phyloP scores from a whole-genome alignment of 2,797 vertebrate species.

The Rhincodon typus region DNA sequence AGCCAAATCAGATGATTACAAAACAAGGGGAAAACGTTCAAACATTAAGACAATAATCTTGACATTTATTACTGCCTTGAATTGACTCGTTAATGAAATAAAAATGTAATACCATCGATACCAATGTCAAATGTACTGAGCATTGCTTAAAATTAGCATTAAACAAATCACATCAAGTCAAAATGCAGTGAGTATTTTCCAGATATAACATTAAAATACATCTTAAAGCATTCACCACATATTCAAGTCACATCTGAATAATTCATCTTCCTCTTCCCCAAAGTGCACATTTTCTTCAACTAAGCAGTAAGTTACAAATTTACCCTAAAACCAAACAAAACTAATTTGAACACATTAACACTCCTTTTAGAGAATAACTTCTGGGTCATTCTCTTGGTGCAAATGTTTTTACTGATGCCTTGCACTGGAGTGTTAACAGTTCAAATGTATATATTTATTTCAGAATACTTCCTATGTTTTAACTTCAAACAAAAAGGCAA shows the following conservation, averaged over 20 bases:
- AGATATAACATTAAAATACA: not conserved
- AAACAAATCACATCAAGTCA: not conserved
- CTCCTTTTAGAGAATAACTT: not conserved
- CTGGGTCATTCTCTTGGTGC: not conserved
- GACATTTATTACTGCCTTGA: not conserved
- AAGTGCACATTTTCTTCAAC: not conserved
- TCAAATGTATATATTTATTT: no score
- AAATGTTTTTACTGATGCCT: not conserved
- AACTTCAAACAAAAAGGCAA: no score
- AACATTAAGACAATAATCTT: not conserved
- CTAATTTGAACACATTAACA: not conserved
- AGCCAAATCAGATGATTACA: not conserved
- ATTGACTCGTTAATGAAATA: no score
- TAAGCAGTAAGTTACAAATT: not conserved
- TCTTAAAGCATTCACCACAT: not conserved
- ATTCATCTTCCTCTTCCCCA: not conserved
- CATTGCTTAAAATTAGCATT: not conserved
- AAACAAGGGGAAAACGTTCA: not conserved
- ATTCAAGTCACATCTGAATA: not conserved
- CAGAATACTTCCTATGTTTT: no score
- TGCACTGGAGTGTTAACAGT: not conserved
- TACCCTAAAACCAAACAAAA: not conserved
- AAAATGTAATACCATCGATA: no score
- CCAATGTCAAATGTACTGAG: not conserved
- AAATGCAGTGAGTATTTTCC: not conserved